A percentile compares a stretch with the other conserved stretches of the same genome.
Conservation (phyloP, 1,140 invertebrate species). For the Drosophila ercepeae region DNA sequence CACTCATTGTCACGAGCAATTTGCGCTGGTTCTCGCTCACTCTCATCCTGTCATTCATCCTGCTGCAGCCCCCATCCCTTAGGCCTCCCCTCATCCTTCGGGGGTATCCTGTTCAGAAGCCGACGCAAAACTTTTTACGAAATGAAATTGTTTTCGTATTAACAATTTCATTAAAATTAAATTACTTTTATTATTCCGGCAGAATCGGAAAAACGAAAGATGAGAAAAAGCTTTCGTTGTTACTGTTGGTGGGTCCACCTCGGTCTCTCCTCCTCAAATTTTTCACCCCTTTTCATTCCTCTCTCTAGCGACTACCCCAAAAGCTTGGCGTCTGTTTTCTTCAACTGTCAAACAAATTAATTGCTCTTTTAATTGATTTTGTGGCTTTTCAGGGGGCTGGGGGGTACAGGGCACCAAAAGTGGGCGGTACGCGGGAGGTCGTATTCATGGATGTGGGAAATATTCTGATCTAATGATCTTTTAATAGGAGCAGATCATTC, state of each 20-base stretch:
- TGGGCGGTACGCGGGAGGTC: neutral
- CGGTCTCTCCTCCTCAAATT: neutral
- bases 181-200: slow-evolving; percentile 77
- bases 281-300: slow-evolving; percentile 3
- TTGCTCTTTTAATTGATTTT: slow-evolving; percentile 79
- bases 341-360: slow-evolving; percentile 80
- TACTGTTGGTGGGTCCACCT: slow-evolving; percentile 3
- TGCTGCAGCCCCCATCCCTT: neutral
- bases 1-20: slow-evolving; percentile 80
- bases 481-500: neutral
- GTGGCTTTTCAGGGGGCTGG: slow-evolving; percentile 12
- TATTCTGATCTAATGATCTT: slow-evolving; percentile 4
- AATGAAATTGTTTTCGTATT: slow-evolving; percentile 83
- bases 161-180: slow-evolving; percentile 83
- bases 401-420: neutral
- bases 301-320: slow-evolving; percentile 16
- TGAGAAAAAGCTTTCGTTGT: slow-evolving; percentile 26
- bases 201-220: slow-evolving; percentile 21
- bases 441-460: neutral
- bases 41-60: neutral
- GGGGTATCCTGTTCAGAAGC: neutral
- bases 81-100: neutral
- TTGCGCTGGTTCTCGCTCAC: slow-evolving; percentile 32
- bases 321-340: slow-evolving; percentile 70
- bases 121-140: slow-evolving; percentile 73